phyloP scores from a whole-genome alignment of 2,797 vertebrate species.

The Pelobates cultripes region DNA sequence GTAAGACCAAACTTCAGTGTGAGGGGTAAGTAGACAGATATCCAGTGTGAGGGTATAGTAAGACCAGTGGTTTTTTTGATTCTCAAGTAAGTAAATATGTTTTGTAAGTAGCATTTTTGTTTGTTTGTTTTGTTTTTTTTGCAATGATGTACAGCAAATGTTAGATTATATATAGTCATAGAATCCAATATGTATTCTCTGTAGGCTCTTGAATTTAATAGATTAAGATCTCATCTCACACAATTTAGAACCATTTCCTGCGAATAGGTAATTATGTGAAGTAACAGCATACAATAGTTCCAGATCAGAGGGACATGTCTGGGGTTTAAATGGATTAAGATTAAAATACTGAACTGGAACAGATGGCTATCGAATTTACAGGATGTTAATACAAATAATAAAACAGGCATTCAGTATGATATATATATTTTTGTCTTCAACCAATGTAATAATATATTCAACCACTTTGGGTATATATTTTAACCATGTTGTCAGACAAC shows the following conservation, averaged over 20 bases:
- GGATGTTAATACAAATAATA: not conserved
- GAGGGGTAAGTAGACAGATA: no score
- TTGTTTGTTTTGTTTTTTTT: not conserved
- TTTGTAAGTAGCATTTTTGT: no score
- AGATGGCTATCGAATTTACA: slow-evolving; percentile 20
- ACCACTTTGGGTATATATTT: no score
- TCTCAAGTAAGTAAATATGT: no score
- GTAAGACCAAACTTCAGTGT: no score
- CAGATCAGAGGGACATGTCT: not conserved
- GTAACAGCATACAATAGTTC: not conserved
- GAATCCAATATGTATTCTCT: not conserved
- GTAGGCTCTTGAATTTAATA: not conserved
- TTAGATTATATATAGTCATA: not conserved
- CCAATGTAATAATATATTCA: no score
- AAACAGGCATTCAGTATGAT: not conserved
- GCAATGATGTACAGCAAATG: not conserved
- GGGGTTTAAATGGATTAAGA: slow-evolving; percentile 24
- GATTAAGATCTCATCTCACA: not conserved
- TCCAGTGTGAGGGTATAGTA: no score
- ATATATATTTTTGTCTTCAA: no score
- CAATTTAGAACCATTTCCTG: not conserved
- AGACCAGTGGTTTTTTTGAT: no score
- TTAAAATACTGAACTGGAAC: slow-evolving; percentile 16
- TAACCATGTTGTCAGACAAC: no score
- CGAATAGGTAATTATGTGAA: slow-evolving; percentile 1